A percentile compares a stretch with the other conserved stretches of the same genome.
Evolutionary conservation across 1,140 invertebrate genomes (phyloP).

Genomic region (Orius insidiosus): DNA sequence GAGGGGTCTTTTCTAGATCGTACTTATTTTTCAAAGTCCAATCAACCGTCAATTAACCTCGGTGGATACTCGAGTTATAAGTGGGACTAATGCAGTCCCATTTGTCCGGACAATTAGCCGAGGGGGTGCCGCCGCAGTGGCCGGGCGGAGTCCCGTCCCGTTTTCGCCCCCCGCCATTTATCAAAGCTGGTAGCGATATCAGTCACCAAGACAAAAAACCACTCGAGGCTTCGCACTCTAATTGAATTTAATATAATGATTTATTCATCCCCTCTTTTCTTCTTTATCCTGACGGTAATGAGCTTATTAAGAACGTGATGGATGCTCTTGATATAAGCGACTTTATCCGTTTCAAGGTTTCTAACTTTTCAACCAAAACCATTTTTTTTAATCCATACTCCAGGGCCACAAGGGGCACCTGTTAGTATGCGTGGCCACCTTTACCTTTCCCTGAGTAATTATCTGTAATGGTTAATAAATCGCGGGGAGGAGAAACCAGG

Average conservation of each 20-base stretch:
- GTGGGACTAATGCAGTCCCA: constrained; percentile 8
- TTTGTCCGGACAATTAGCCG: constrained; percentile 4
- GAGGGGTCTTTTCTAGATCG: no score
- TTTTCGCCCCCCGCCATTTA: no score
- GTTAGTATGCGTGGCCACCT: no score
- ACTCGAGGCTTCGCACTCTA: background rate
- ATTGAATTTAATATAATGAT: constrained; percentile 10
- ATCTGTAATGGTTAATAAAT: no score
- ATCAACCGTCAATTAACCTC: constrained; percentile 9
- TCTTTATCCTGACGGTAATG: constrained; percentile 5
- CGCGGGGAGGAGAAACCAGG: no score
- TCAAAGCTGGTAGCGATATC: no score
- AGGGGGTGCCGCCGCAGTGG: background rate
- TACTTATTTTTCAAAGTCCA: constrained; percentile 8
- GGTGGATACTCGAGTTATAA: constrained; percentile 3
- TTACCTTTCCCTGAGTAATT: no score
- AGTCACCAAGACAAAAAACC: no score
- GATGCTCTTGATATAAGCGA: background rate
- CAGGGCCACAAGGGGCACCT: no score
- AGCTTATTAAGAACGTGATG: constrained; percentile 6
- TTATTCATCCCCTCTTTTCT: background rate
- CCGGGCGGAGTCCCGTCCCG: no score
- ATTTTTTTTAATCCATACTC: no score
- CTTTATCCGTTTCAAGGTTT: background rate
- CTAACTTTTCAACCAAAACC: no score